Base-by-base conservation (phyloP, 1,140 invertebrate species). In the Bombyx mandarina region DNA sequence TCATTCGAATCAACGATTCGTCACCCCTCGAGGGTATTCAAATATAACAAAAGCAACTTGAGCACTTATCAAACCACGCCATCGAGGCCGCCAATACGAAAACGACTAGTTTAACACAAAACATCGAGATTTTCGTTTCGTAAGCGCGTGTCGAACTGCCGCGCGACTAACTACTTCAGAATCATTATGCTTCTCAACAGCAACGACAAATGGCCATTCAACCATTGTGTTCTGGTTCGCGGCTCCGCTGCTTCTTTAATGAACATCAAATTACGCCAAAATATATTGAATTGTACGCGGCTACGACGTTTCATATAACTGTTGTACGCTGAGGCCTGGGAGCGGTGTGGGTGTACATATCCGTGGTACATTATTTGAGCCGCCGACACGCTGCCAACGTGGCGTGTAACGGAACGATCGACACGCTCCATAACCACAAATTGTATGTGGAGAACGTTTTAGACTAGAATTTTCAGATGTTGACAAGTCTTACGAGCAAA, bases 201-300 rank as follows among this genome's bases (percentile, higher is more conserved):
- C 74, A 74, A 61, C 73, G 77, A 84, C 82, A 84, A 85, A 84
- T 87, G 78, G 79, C 79, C 73, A 85, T 85, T 87, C 80, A 87
- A 73, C 82, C 84, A 87, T 87, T 87, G 84, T 87, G 74, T 84
- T 84, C 79, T 80, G 76, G 82, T 84, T 85, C 83, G 85, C 82
- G 83, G 83, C 85, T 77, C 75, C 82, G 79, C 77, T 77, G 78
- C 77, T 81, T 76, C 82, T 83, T 78, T 87, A 87, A 87, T 87
- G 84, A 84, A 85, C 82, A 79, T 84, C 81, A 85, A 87, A 85
- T 87, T 87, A 83, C 79, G 75, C 77, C 63, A 76, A 87, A 85
- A 85, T 84, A 84, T 86, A 87, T 87, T 85, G 84, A 85, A 87
- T 87, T 85, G 82, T 83, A 70, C 75, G 66, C 65, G 64, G 75